Conservation (phyloP, 2,797 vertebrate species). For the Cottoperca gobio region DNA sequence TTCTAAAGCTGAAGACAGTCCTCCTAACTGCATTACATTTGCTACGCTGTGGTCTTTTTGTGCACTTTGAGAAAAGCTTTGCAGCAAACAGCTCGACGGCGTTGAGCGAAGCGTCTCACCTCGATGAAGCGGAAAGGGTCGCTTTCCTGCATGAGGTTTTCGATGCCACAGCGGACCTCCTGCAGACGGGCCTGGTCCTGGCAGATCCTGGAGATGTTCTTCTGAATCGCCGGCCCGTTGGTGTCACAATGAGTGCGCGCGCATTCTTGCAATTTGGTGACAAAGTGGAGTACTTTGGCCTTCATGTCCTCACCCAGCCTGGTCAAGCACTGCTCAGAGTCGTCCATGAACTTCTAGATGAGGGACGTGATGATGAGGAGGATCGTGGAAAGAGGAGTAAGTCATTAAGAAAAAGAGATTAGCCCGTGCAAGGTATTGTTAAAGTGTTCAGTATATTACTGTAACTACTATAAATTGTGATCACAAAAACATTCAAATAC, state of each 20-base stretch:
- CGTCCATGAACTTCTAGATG: slow-evolving; percentile 75
- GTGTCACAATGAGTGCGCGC: slow-evolving; percentile 52
- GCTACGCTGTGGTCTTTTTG: no score
- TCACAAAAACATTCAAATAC: no score
- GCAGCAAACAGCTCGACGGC: neutral
- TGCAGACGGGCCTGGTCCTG: slow-evolving; percentile 79
- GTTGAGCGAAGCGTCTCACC: slow-evolving; percentile 49
- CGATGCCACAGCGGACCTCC: slow-evolving; percentile 73
- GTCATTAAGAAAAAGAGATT: no score
- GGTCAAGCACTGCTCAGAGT: slow-evolving; percentile 67
- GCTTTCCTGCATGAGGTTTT: slow-evolving; percentile 75
- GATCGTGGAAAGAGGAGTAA: neutral
- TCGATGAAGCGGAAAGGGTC: slow-evolving; percentile 83
- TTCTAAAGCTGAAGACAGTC: neutral
- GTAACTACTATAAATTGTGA: no score
- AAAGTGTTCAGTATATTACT: no score
- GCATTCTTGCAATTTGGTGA: slow-evolving; percentile 58
- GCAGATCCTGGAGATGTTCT: slow-evolving; percentile 74
- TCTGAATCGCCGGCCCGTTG: slow-evolving; percentile 67
- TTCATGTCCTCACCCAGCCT: slow-evolving; percentile 66
- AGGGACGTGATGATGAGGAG: neutral
- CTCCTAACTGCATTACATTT: neutral
- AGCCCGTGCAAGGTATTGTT: no score
- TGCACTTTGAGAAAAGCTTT: neutral
- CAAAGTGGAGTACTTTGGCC: slow-evolving; percentile 67